Evolutionary conservation across 2,113 vertebrate species (phyloP).

Genomic region (Puffinus mauretanicus): DNA sequence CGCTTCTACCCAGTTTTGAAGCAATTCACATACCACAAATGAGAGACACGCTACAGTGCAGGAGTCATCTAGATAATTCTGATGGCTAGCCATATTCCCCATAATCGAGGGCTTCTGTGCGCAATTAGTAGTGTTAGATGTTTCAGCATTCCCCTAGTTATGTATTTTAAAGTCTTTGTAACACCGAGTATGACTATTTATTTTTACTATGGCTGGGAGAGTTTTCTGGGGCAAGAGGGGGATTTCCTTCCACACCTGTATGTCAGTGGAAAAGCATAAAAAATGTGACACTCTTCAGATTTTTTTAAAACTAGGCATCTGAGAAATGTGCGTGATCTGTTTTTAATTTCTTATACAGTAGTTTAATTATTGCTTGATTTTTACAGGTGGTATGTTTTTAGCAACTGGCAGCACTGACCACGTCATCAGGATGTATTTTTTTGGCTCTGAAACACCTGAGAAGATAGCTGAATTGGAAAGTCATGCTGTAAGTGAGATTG

Average conservation of each 20-base stretch:
- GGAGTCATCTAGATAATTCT: not conserved
- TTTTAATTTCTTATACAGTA: not conserved
- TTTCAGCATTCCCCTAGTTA: not conserved
- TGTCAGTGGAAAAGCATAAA: not conserved
- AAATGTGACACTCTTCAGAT: not conserved
- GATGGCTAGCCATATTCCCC: not conserved
- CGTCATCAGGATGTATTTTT: constrained; percentile 95
- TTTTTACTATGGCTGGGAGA: not conserved
- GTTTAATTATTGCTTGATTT: not conserved
- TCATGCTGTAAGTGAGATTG: constrained; percentile 84
- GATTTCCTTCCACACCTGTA: not conserved
- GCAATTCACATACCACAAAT: not conserved
- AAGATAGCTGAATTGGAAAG: constrained; percentile 92
- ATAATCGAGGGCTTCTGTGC: rapidly evolving
- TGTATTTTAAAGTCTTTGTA: not conserved
- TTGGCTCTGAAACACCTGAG: constrained; percentile 90
- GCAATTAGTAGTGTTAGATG: not conserved
- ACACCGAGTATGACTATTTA: not conserved
- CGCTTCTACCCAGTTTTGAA: not conserved
- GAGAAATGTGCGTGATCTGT: not conserved
- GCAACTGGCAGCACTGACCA: constrained; percentile 97
- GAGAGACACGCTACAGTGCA: not conserved
- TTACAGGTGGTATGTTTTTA: constrained; percentile 93
- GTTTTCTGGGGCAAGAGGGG: not conserved
- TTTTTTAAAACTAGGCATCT: not conserved